Conservation (phyloP, 92 coral and sea anemone species). For the Hydrozoanthus gracilis region DNA sequence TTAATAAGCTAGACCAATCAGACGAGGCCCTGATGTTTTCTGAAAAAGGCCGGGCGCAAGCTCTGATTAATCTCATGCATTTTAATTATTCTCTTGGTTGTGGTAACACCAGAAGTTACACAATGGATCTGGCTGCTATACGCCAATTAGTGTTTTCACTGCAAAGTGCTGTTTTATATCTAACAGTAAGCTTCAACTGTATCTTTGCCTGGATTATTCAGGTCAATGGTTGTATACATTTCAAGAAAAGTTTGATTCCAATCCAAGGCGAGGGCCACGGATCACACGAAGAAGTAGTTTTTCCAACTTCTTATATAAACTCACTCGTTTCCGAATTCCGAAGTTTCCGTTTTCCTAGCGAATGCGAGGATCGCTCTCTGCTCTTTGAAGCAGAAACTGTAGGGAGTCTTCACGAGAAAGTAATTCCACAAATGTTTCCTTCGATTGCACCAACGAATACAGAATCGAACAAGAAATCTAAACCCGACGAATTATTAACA, state of each 20-base stretch:
- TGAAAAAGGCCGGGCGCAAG: neutral
- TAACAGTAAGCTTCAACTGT: neutral
- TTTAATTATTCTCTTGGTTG: neutral
- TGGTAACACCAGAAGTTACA: neutral
- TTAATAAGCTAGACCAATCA: neutral
- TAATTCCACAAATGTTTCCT: neutral
- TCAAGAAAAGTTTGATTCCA: neutral
- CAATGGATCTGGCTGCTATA: neutral
- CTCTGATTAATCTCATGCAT: slow-evolving; percentile 5
- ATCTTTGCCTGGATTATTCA: neutral
- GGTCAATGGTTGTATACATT: neutral
- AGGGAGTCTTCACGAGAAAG: neutral
- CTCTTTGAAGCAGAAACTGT: neutral
- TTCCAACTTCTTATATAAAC: neutral
- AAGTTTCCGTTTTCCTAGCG: neutral
- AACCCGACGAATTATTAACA: neutral
- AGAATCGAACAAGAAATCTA: neutral
- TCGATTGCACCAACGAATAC: neutral
- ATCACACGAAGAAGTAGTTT: neutral
- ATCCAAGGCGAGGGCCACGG: neutral
- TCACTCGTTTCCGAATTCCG: slow-evolving; percentile 1
- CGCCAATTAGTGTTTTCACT: neutral
- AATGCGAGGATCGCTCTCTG: slow-evolving; percentile 14
- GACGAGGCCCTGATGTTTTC: neutral
- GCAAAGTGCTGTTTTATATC: neutral